phyloP scores from a whole-genome alignment of 2,888 invertebrate species.

The Chrysolina americana region DNA sequence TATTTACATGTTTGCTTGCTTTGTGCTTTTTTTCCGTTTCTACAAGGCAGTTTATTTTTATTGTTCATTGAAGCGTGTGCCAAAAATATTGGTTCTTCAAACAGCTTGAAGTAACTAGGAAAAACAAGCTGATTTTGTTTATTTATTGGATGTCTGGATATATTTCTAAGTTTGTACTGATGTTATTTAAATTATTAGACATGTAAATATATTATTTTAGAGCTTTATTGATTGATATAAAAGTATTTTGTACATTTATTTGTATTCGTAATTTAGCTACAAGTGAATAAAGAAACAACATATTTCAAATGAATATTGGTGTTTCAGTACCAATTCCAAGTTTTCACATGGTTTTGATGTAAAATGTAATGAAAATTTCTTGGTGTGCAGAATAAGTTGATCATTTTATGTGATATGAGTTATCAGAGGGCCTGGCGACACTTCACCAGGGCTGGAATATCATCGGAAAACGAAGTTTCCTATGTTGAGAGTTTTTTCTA shows the following conservation, averaged over 20 bases:
- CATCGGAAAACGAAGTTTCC: too few species aligned
- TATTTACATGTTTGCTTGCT: conserved; percentile 18
- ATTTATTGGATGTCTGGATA: conserved; percentile 18
- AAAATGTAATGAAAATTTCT: too few species aligned
- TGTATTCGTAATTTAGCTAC: conserved; percentile 28
- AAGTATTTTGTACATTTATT: conserved; percentile 32
- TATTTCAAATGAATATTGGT: conserved; percentile 12
- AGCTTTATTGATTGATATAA: conserved; percentile 22
- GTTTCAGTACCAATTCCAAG: too few species aligned
- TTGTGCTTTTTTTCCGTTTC: conserved; percentile 1
- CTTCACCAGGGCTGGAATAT: too few species aligned
- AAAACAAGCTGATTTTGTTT: not conserved
- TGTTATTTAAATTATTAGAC: conserved; percentile 27
- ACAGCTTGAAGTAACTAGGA: conserved; percentile 10
- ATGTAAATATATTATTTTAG: conserved; percentile 29
- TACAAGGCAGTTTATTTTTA: not conserved
- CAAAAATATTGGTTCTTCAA: conserved; percentile 25
- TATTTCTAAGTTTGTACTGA: conserved; percentile 29
- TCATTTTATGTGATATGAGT: too few species aligned
- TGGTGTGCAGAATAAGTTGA: too few species aligned
- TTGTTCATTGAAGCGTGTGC: conserved; percentile 23
- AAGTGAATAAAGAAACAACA: conserved; percentile 22
- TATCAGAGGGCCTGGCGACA: too few species aligned
- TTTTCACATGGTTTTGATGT: too few species aligned
- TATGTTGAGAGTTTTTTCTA: too few species aligned